These are phyloP conservation scores for Nyctibius grandis DNA, from an alignment of 2,797 vertebrate genomes.

Conservation along the genomic window DNA sequence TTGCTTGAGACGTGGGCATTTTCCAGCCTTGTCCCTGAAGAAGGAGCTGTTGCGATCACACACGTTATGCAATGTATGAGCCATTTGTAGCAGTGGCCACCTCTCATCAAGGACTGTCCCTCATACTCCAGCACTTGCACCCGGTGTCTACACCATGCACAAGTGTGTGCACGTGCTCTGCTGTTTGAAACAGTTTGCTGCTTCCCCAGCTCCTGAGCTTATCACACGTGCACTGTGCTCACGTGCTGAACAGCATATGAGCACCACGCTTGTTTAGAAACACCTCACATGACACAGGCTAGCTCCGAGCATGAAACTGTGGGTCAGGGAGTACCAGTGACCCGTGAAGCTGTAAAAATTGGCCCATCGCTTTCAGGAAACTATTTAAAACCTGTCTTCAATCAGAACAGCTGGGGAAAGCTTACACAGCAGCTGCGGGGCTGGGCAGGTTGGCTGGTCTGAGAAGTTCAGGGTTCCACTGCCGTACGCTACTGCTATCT, in stretches of 20 bases:
- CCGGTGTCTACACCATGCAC: fast-evolving
- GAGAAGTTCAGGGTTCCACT: background rate
- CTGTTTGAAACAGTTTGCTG: background rate
- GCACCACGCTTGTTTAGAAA: background rate
- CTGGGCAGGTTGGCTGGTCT: background rate
- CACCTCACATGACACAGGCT: fast-evolving
- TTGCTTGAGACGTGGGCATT: background rate
- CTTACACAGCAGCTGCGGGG: background rate
- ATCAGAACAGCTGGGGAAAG: background rate
- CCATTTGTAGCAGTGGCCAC: no score
- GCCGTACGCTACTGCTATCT: background rate
- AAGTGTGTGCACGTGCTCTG: fast-evolving
- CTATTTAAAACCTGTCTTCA: background rate
- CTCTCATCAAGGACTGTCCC: background rate
- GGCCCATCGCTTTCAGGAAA: background rate
- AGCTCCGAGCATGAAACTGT: background rate
- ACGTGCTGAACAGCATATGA: background rate
- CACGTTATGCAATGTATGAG: fast-evolving
- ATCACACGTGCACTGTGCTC: background rate
- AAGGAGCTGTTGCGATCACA: background rate
- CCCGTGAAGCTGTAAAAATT: background rate
- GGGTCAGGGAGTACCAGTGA: background rate
- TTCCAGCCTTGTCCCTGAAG: background rate
- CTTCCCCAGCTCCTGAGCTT: background rate
- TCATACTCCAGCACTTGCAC: background rate